Percentiles rank a stretch among this genome's conserved stretches.
Conservation (phyloP, 2,113 vertebrate species). For the Burhinus bistriatus region DNA sequence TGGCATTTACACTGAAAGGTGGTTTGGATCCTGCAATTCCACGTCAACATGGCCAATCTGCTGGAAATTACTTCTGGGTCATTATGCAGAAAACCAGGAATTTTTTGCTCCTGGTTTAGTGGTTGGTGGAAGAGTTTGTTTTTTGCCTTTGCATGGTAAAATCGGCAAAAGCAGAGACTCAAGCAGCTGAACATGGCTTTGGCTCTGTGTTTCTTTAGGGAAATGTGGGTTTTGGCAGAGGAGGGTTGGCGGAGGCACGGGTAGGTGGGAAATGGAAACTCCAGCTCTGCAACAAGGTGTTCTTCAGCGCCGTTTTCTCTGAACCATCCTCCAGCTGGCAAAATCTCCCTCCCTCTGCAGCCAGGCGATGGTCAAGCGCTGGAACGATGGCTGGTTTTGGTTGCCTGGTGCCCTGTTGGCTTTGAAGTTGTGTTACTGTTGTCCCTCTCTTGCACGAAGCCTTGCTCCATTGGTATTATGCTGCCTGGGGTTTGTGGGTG, state of each 20-base stretch:
- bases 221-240: neutral
- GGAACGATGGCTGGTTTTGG: neutral
- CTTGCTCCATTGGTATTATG: accelerated
- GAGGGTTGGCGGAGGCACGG: accelerated
- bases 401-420: accelerated
- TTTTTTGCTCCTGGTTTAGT: neutral
- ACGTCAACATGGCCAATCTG: accelerated
- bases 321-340: neutral
- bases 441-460: neutral
- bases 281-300: neutral
- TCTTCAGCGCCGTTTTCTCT: neutral
- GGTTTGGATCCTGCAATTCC: neutral
- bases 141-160: neutral
- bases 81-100: neutral
- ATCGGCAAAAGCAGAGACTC: neutral
- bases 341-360: neutral
- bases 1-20: slow-evolving; percentile 9
- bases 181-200: neutral
- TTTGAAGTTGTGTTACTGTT: neutral
- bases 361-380: neutral
- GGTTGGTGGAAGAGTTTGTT: neutral
- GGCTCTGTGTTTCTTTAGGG: neutral
- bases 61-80: slow-evolving; percentile 2
- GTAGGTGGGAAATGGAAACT: neutral
- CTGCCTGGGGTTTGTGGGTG: neutral